Conservation (phyloP, 2,797 vertebrate species). For the Kryptolebias ocellatus region DNA sequence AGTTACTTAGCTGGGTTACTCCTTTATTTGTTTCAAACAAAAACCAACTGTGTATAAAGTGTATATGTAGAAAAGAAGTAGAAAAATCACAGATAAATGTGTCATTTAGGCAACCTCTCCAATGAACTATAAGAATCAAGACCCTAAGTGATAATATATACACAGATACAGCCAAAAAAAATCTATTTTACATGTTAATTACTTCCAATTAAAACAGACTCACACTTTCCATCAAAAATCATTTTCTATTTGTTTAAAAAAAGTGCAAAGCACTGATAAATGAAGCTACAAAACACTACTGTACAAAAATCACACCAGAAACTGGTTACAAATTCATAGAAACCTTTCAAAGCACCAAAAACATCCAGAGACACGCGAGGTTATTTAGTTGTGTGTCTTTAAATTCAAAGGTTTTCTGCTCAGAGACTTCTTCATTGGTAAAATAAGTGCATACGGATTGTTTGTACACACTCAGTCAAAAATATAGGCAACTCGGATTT, state of each 20-base stretch:
- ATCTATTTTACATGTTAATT: slow-evolving; percentile 63
- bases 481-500: background rate
- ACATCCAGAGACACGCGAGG: slow-evolving; percentile 21
- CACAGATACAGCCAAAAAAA: slow-evolving; percentile 31
- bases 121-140: slow-evolving; percentile 10
- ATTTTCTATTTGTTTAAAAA: slow-evolving; percentile 63
- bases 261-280: slow-evolving; percentile 55
- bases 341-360: slow-evolving; percentile 59
- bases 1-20: slow-evolving; percentile 36
- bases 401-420: slow-evolving; percentile 14
- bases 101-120: background rate
- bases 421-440: slow-evolving; percentile 8
- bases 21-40: slow-evolving; percentile 69
- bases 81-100: slow-evolving; percentile 9
- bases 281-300: slow-evolving; percentile 45
- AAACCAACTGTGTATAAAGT: slow-evolving; percentile 27
- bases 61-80: background rate
- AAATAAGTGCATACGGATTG: slow-evolving; percentile 3
- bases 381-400: slow-evolving; percentile 21
- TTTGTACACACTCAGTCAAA: slow-evolving; percentile 1
- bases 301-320: slow-evolving; percentile 37
- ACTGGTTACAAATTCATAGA: slow-evolving; percentile 48
- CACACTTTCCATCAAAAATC: slow-evolving; percentile 47
- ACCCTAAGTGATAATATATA: slow-evolving; percentile 32
- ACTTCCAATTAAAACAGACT: slow-evolving; percentile 21